Evolutionary conservation across 2,797 vertebrate genomes (phyloP), one percentile per base, ranked within the genome.

Genomic region (Gila robusta): DNA sequence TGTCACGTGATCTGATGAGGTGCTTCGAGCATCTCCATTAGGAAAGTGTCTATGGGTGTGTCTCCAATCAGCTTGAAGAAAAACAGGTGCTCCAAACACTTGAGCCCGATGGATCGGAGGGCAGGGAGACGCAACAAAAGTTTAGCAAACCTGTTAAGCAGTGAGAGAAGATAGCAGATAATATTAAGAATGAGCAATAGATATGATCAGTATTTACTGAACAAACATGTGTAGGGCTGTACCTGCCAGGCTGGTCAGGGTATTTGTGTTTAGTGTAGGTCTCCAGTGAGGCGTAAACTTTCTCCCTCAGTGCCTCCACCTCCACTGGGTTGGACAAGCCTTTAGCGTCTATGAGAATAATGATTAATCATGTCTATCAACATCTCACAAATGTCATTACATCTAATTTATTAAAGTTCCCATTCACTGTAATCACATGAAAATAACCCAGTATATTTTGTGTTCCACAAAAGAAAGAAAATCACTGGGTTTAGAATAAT

Each of bases 41-140:
- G 96, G 89, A 99, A 99, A 84, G 98, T 99, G 96, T 99, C 98
- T 0, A 99, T 99, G 41, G 98, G 98, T 1, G 98, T 99, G 93
- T 99, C 98, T 16, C 98, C 98, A 0, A 99, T 99, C 76, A 99
- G 94, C 93, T 99, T 99, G 94, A 99, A 99, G 96, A 99, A 99
- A 94, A 99, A 99, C 54, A 99, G 96, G 92, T 99, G 98, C 92
- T 99, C 98, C 91, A 99, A 93, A 94, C 98, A 99, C 88, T 99
- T 99, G 85, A 99, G 93, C 87, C 98, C 98, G 0, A 99, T 99
- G 91, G 98, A 99, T 81, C 98, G 96, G 88, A 99, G 95, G 0
- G 98, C 98, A 0, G 98, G 98, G 67, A 99, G 96, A 72, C 97
- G 97, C 82, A 98, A 95, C 12, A 99, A 94, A 74, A 99, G 96